A percentile compares a stretch with the other conserved stretches of the same genome.
Evolutionary conservation across 2,113 vertebrate species (phyloP).

Genomic region (Tamias sibiricus): DNA sequence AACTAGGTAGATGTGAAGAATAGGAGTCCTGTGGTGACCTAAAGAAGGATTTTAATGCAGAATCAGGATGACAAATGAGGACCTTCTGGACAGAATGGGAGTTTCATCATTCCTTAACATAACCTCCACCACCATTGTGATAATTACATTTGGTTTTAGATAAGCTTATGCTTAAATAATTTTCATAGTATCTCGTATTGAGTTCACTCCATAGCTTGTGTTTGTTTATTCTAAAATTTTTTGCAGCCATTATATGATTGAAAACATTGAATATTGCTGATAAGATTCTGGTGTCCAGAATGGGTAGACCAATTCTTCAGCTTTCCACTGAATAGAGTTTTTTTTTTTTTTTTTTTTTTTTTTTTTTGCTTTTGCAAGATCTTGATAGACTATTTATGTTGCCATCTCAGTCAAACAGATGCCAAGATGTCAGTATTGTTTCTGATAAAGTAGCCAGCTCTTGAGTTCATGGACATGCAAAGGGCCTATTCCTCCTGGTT

Average conservation of each 20-base stretch:
- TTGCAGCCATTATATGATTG: neutral
- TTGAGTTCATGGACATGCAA: neutral
- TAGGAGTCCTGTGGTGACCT: neutral
- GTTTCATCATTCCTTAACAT: neutral
- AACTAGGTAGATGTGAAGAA: neutral
- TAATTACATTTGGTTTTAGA: conserved; percentile 9
- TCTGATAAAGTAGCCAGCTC: conserved; percentile 21
- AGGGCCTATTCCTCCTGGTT: neutral
- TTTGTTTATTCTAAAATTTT: neutral
- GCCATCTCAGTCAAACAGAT: neutral
- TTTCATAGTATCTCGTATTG: neutral
- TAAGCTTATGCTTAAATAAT: neutral
- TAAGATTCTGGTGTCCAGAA: neutral
- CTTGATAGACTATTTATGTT: neutral
- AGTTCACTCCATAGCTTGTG: neutral
- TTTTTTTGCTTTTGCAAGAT: neutral
- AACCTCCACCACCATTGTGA: neutral
- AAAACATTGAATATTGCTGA: neutral
- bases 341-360: neutral
- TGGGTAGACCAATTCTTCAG: neutral
- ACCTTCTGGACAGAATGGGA: neutral
- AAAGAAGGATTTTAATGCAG: neutral
- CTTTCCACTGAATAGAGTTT: neutral
- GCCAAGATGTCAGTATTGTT: neutral
- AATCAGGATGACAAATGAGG: neutral